Evolutionary conservation across 2,113 vertebrate species (phyloP).

Genomic region (Aptenodytes forsteri): DNA sequence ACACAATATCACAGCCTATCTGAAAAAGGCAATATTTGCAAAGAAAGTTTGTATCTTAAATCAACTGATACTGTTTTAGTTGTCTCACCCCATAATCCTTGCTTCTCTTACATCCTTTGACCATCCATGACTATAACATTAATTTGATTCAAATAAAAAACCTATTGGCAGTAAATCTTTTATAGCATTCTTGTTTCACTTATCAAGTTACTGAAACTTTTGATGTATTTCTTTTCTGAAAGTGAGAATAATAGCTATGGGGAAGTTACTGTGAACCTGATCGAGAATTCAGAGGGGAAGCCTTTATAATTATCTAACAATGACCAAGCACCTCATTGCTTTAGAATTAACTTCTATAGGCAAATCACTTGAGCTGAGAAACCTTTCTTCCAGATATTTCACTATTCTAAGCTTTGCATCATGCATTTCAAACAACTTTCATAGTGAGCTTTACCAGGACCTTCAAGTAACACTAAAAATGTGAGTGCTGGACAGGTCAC

Average conservation of each 20-base stretch:
- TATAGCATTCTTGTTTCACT: neutral
- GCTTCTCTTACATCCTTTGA: neutral
- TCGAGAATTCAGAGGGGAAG: neutral
- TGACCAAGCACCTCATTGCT: neutral
- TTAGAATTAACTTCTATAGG: neutral
- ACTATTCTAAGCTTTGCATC: neutral
- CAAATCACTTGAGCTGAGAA: neutral
- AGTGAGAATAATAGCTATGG: neutral
- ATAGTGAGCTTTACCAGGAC: neutral
- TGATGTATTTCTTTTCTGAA: neutral
- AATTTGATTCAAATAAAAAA: neutral
- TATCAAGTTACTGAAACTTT: neutral
- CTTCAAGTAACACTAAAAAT: neutral
- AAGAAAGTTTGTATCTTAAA: neutral
- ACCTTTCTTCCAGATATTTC: neutral
- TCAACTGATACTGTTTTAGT: neutral
- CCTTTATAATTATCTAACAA: neutral
- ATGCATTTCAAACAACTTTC: neutral
- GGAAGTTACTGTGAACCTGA: neutral
- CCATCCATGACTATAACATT: neutral
- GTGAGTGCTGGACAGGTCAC: neutral
- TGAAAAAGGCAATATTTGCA: neutral
- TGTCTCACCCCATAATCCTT: neutral
- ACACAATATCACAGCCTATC: neutral
- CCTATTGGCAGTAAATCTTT: neutral